phyloP scores from a whole-genome alignment of 1,140 invertebrate genomes.

The Conus ventricosus region DNA sequence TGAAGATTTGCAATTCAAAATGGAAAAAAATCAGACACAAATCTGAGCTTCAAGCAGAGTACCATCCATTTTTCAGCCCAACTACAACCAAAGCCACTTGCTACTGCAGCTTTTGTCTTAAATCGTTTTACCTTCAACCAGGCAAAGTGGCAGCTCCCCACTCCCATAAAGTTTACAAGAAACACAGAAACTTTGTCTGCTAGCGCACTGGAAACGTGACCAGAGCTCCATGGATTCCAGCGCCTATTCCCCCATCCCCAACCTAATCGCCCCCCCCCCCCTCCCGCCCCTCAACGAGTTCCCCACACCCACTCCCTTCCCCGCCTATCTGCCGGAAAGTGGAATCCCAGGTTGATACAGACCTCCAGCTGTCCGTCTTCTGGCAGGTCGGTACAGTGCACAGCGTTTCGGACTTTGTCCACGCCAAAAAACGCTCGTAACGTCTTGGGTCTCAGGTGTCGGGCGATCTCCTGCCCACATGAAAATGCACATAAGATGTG shows the following conservation, averaged over 20 bases:
- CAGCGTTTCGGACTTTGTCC: conserved; percentile 88
- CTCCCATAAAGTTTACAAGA: too few relatives aligned
- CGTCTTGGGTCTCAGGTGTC: conserved; percentile 86
- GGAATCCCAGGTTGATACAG: neutral
- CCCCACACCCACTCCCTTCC: too few relatives aligned
- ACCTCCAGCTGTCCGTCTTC: conserved; percentile 90
- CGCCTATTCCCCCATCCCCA: neutral
- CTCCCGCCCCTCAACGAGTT: too few relatives aligned
- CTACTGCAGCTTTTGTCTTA: neutral
- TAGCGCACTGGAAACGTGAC: too few relatives aligned
- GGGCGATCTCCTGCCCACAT: conserved; percentile 85
- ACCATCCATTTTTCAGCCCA: neutral
- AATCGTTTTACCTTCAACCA: too few relatives aligned
- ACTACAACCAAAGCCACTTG: neutral
- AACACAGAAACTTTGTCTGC: too few relatives aligned
- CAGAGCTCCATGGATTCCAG: neutral
- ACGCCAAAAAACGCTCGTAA: conserved; percentile 87
- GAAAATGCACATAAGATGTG: neutral
- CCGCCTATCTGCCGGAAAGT: too few relatives aligned
- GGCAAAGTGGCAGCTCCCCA: too few relatives aligned
- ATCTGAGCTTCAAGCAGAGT: too few relatives aligned
- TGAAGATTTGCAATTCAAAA: too few relatives aligned
- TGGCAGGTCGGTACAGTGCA: conserved; percentile 93
- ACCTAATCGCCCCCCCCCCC: neutral
- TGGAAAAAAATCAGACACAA: too few relatives aligned